Conservation (phyloP, 2,113 vertebrate species). For the Pseudorasbora parva region DNA sequence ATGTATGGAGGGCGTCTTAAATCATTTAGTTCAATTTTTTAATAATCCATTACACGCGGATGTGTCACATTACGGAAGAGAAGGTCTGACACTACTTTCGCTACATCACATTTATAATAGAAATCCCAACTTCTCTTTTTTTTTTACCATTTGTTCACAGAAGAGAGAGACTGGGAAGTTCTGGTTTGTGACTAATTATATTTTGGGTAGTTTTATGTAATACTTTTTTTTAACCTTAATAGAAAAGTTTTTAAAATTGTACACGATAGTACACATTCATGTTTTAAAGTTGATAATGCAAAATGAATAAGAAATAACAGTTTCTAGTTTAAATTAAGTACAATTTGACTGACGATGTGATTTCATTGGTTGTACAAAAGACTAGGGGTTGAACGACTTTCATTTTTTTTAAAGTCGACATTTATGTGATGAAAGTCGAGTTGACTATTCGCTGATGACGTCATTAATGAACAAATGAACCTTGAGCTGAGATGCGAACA, state of each 20-base stretch:
- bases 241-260: not conserved
- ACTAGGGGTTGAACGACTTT: too few species aligned
- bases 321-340: not conserved
- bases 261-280: not conserved
- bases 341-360: not conserved
- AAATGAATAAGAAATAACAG: not conserved
- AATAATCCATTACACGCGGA: not conserved
- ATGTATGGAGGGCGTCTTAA: too few species aligned
- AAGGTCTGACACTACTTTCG: not conserved
- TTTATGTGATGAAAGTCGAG: too few species aligned
- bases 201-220: not conserved
- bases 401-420: too few species aligned
- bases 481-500: too few species aligned
- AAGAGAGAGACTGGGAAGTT: not conserved
- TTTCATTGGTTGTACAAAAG: too few species aligned
- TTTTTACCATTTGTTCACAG: not conserved
- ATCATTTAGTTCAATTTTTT: not conserved
- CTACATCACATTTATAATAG: not conserved
- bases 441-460: too few species aligned
- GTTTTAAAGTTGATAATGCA: not conserved
- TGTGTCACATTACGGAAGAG: not conserved
- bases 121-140: not conserved
- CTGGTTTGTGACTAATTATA: not conserved
- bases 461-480: too few species aligned
- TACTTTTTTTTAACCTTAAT: not conserved